Evolutionary conservation across 2,113 vertebrate genomes (phyloP).

Genomic region (Scartelaos histophorus): DNA sequence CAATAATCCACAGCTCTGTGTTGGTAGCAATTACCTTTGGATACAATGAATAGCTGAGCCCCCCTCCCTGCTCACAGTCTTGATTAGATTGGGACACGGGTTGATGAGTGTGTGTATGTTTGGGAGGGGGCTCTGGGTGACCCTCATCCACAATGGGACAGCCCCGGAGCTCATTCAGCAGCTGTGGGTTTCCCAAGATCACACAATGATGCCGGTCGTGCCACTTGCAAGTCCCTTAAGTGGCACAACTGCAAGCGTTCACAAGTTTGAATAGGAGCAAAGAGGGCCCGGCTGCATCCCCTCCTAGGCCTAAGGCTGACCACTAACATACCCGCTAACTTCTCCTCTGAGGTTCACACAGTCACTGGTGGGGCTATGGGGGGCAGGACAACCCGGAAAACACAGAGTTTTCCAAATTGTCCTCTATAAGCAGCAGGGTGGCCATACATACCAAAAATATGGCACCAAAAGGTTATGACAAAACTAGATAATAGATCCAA

Average conservation of each 20-base stretch:
- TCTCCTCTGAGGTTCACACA: constrained; percentile 58
- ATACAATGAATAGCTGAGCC: constrained; percentile 49
- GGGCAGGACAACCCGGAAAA: constrained; percentile 48
- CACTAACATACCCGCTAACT: constrained; percentile 71
- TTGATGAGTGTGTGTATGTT: constrained; percentile 45
- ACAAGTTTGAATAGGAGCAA: constrained; percentile 76
- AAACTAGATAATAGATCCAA: constrained; percentile 13
- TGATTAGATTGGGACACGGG: constrained; percentile 63
- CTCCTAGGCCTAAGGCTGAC: constrained; percentile 66
- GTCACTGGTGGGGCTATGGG: constrained; percentile 69
- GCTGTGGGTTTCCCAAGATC: constrained; percentile 85
- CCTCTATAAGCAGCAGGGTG: constrained; percentile 17
- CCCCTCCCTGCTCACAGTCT: constrained; percentile 48
- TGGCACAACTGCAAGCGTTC: constrained; percentile 76
- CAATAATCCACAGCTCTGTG: constrained; percentile 33
- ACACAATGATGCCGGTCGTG: constrained; percentile 80
- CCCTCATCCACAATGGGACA: constrained; percentile 72
- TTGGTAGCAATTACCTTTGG: constrained; percentile 53
- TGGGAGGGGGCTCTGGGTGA: constrained; percentile 54
- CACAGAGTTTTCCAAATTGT: constrained; percentile 67
- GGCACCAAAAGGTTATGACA: constrained; percentile 52
- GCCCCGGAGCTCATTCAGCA: constrained; percentile 79
- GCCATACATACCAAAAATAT: constrained; percentile 52
- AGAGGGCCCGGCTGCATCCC: constrained; percentile 49
- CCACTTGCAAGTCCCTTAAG: constrained; percentile 75